Percentiles rank a stretch among this genome's conserved stretches.
phyloP scores from a whole-genome alignment of 2,797 vertebrate genomes.

The Bufotes viridis region DNA sequence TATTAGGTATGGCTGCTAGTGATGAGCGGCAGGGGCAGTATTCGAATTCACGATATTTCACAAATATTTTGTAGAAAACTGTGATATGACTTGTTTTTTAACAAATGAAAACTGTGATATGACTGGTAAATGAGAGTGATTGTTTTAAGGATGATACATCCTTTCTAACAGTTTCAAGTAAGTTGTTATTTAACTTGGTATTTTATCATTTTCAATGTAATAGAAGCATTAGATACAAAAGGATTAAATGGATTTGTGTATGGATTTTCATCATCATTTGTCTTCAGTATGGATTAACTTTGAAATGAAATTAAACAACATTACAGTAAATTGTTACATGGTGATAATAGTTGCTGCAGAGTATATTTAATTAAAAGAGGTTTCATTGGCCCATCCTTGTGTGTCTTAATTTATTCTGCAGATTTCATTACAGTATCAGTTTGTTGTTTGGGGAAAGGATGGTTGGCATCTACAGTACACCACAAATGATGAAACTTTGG shows the following conservation, averaged over 20 bases:
- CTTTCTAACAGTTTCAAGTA: background rate
- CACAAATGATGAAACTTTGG: too few species aligned
- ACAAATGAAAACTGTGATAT: too few species aligned
- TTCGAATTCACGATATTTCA: too few species aligned
- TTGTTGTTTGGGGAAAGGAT: too few species aligned
- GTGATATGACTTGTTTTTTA: too few species aligned
- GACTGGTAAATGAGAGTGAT: too few species aligned
- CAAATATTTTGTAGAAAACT: too few species aligned
- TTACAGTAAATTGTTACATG: background rate
- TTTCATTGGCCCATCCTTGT: background rate
- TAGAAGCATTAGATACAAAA: background rate
- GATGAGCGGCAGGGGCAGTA: too few species aligned
- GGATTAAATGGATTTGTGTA: background rate
- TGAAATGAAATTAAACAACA: background rate
- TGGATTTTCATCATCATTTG: background rate
- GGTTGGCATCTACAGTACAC: too few species aligned
- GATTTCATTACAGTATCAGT: background rate
- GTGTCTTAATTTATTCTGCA: background rate
- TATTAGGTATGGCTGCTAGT: too few species aligned
- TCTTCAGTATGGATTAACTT: background rate
- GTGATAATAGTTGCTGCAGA: background rate
- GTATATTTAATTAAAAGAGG: constrained; percentile 4
- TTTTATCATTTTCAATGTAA: background rate
- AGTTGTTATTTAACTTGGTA: background rate
- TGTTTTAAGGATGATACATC: too few species aligned